Conservation (phyloP, 1,140 invertebrate genomes). For the Galendromus occidentalis region DNA sequence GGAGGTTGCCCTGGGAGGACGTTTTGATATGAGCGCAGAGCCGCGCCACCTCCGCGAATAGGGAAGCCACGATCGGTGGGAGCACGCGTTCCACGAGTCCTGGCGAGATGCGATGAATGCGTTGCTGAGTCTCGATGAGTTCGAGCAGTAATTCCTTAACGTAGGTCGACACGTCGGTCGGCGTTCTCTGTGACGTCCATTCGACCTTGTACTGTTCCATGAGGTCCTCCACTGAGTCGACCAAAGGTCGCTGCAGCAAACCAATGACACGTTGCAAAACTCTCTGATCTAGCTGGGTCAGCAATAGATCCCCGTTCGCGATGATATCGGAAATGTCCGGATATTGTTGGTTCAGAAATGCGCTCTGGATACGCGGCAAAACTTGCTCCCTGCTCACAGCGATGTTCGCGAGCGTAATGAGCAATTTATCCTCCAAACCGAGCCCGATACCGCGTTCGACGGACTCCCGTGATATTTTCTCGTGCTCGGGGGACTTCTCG, state of each 20-base stretch:
- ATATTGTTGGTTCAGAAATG: constrained; percentile 2
- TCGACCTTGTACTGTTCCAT: constrained; percentile 8
- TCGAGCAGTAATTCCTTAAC: not conserved
- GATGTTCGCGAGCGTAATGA: not conserved
- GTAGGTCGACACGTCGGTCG: constrained; percentile 1
- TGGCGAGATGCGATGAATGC: not conserved
- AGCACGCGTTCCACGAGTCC: not conserved
- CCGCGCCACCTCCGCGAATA: not conserved
- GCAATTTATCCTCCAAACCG: not conserved
- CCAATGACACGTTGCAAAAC: not conserved
- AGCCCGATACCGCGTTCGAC: not conserved
- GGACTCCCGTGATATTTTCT: not conserved
- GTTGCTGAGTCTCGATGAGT: not conserved
- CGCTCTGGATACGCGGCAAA: not conserved
- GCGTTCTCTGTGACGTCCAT: not conserved
- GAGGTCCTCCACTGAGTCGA: not conserved
- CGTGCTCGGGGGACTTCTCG: constrained; percentile 14
- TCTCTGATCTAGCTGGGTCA: not conserved
- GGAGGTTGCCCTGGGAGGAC: not conserved
- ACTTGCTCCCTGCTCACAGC: not conserved
- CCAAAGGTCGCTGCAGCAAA: not conserved
- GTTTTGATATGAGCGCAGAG: not conserved
- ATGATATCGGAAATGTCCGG: constrained; percentile 1
- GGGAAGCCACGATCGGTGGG: not conserved
- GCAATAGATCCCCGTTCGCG: not conserved